A percentile compares a stretch with the other conserved stretches of the same genome.
phyloP scores from a whole-genome alignment of 2,888 invertebrate genomes.

The Elegia similella region DNA sequence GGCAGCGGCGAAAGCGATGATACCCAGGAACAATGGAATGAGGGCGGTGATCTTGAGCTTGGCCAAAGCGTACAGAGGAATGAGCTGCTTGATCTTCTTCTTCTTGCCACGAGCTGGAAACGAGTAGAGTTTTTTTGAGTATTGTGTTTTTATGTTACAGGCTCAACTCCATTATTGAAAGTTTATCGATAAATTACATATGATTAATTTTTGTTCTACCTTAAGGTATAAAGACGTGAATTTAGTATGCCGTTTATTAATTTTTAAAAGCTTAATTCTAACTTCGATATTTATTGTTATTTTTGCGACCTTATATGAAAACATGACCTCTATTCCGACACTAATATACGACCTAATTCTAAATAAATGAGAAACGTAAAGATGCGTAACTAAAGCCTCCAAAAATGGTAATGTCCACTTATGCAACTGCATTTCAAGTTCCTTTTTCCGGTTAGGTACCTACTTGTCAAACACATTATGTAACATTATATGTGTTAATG shows the following conservation, averaged over 20 bases:
- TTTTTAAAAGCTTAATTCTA: no score
- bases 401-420: neutral
- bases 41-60: constrained; percentile 90
- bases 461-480: constrained; percentile 6
- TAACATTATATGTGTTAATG: constrained; percentile 1
- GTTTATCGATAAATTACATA: no score
- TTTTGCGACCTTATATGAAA: no score
- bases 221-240: no score
- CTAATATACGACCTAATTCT: neutral
- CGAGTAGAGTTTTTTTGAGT: constrained; percentile 7
- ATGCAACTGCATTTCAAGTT: neutral
- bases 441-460: constrained; percentile 1
- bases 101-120: constrained; percentile 89
- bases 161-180: no score
- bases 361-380: neutral
- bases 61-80: constrained; percentile 88
- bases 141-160: neutral
- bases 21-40: constrained; percentile 87
- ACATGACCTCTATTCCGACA: no score
- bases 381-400: neutral
- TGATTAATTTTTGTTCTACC: no score
- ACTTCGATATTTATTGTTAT: no score
- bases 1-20: constrained; percentile 90
- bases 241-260: no score
- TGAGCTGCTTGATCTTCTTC: constrained; percentile 88